Conservation (phyloP, 2,797 vertebrate genomes). For the Jordanella pulchra region DNA sequence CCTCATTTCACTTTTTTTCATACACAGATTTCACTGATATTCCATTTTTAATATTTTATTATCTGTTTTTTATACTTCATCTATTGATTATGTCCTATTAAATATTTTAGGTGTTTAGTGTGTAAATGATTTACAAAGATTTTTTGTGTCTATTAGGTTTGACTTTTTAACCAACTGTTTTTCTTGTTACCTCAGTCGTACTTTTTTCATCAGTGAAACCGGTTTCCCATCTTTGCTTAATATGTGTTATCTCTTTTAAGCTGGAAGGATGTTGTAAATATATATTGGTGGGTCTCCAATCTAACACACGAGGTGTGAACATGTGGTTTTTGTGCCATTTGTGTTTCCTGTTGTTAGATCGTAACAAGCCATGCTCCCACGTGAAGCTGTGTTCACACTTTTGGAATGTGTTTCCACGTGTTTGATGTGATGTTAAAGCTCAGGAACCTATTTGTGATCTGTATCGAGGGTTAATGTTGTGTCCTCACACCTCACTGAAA, state of each 20-base stretch:
- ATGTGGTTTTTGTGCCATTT: constrained; percentile 26
- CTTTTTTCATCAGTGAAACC: not conserved
- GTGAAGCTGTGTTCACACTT: constrained; percentile 49
- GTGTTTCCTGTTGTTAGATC: constrained; percentile 28
- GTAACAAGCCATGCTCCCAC: constrained; percentile 19
- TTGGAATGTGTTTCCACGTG: constrained; percentile 41
- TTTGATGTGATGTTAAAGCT: constrained; percentile 30
- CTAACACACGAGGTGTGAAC: constrained; percentile 29
- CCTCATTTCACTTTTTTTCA: not conserved
- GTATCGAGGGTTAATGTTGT: constrained; percentile 13
- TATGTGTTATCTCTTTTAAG: constrained; percentile 5
- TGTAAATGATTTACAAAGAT: not conserved
- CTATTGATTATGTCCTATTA: not conserved
- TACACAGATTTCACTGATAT: not conserved
- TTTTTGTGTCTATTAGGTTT: not conserved
- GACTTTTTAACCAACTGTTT: not conserved
- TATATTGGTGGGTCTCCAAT: constrained; percentile 20
- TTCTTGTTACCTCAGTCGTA: not conserved
- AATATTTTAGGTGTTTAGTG: not conserved
- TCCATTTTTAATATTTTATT: not conserved
- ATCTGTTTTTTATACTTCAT: not conserved
- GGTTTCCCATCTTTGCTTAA: not conserved
- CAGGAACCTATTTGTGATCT: constrained; percentile 37
- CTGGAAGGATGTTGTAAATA: constrained; percentile 16
- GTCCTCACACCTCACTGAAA: constrained; percentile 10